Evolutionary conservation across 2,888 invertebrate genomes (phyloP), one percentile per base, ranked within the genome.

Genomic region (Unio delphinus): DNA sequence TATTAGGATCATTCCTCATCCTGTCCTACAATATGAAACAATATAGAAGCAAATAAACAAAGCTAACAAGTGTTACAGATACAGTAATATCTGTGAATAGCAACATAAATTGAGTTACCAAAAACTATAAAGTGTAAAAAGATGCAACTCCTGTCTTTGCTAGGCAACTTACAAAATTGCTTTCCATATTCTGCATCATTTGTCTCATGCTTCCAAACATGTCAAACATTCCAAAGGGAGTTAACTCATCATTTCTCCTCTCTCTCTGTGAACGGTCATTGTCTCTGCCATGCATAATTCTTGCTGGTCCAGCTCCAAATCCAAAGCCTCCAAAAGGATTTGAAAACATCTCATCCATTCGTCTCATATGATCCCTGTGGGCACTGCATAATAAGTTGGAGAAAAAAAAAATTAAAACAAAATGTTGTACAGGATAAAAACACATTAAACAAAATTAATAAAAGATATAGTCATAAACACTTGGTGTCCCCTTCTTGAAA

Each of bases 111-210:
- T 1, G 34, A 34, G 34, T 34, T 30, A 45, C 45, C 45, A 45
- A 45, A 45, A 45, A 45, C 11, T 11, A 5, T 30, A 8, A 11
- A 11, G 45, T 11, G 45, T 45, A 45, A 45, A 45, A 45, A 45
- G 34, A 45, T 7, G 6, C 8, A 45, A 45, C 11, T 45, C 34
- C 34, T 45, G 11, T 45, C 8, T 8, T 8, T 61, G 20, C 45
- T 5, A 62, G 17, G 45, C 28, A 26, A 80, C 83, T 83, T 74
- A 84, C 84, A 76, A 84, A 80, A 55, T 75, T 67, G 59, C 74
- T 64, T 55, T 81, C 77, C 83, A 84, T 83, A 55, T 79, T 80
- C n/a, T 70, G 66, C 84, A 84, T 83, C 81, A 83, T 84, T 28
- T 70, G 73, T 2, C 79, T 71, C 83, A 83, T 84, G 66, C 83